Base-by-base conservation (phyloP, 2,797 vertebrate genomes). In the Lemur catta region DNA sequence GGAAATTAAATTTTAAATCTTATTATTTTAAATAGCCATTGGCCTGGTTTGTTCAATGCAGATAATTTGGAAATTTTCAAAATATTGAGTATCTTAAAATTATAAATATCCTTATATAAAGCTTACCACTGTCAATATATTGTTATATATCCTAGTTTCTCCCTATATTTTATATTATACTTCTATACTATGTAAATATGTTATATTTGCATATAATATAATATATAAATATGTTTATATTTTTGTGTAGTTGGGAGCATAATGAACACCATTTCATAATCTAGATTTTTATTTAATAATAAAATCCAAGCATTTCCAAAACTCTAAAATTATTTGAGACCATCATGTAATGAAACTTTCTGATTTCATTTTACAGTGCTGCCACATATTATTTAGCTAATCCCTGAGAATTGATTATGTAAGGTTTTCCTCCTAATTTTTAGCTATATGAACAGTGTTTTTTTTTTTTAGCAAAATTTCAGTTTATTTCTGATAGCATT, bases 271-370 rank as follows among this genome's bases (percentile, higher is more conserved):
- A 14, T 78, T 61, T n/a, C 15, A 33, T 69, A 43, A 69, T 63
- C 48, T 63, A 84, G 61, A 89, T 33, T 84, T 84, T 95, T 28
- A 84, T 20, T 89, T 79, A 79, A 41, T 57, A 85, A 80, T 89
- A 67, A 78, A 57, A 20, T 35, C 28, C 78, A 80, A 85, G 65
- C 20, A 80, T 74, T 93, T 80, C 46, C 24, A 38, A 93, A 85
- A 85, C n/a, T 18, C 6, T 72, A 79, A 46, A 57, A 72, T 93
- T 80, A 78, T 65, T 33, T 46, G 55, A 80, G 59, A 89, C 15
- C 26, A 65, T 24, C 28, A 55, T 38, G 18, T 80, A 80, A 24
- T 46, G 65, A 65, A 84, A 80, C 65, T 46, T 30, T 50, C 61
- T 46, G 18, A 65, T 80, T 48, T 95, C 28, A 74, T 65, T 57